phyloP scores from a whole-genome alignment of 2,888 invertebrate species.

The Ectobius pallidus region DNA sequence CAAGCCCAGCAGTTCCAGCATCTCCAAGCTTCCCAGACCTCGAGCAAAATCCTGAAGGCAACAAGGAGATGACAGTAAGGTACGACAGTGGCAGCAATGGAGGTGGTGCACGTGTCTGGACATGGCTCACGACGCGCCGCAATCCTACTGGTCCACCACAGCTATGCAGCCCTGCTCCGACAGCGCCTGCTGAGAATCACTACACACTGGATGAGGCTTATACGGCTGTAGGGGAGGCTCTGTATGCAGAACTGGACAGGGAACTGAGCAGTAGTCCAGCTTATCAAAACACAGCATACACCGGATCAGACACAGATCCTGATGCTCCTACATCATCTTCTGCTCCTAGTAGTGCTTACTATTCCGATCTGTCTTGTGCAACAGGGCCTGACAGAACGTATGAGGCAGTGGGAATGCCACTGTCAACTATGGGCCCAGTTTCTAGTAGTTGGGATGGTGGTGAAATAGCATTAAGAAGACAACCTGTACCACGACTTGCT shows the following conservation, averaged over 20 bases:
- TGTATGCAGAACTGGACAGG: slow-evolving; percentile 73
- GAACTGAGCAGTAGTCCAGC: slow-evolving; percentile 62
- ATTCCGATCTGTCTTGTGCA: slow-evolving; percentile 67
- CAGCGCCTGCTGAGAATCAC: slow-evolving; percentile 69
- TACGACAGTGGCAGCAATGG: slow-evolving; percentile 1
- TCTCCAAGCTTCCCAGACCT: slow-evolving; percentile 2
- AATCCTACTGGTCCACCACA: slow-evolving; percentile 23
- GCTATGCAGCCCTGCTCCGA: slow-evolving; percentile 49
- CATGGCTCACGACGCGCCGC: slow-evolving; percentile 45
- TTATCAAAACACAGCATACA: slow-evolving; percentile 74
- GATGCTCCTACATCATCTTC: slow-evolving; percentile 65
- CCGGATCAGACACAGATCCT: slow-evolving; percentile 59
- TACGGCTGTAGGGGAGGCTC: slow-evolving; percentile 63
- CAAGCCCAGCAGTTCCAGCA: slow-evolving; percentile 30
- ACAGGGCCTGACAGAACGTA: slow-evolving; percentile 63
- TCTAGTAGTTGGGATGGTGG: slow-evolving; percentile 34
- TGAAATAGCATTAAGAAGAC: slow-evolving; percentile 26
- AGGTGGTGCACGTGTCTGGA: slow-evolving; percentile 44
- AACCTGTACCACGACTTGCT: slow-evolving; percentile 54
- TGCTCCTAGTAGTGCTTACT: slow-evolving; percentile 77
- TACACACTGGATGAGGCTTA: slow-evolving; percentile 73
- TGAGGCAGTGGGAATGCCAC: slow-evolving; percentile 64
- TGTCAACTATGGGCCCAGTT: slow-evolving; percentile 45
- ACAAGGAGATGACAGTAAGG: slow-evolving; percentile 35
- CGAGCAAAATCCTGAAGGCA: slow-evolving; percentile 26